Percentiles rank a stretch among this genome's conserved stretches.
Evolutionary conservation across 2,888 invertebrate genomes (phyloP).

Genomic region (Asteroscopus sphinx): DNA sequence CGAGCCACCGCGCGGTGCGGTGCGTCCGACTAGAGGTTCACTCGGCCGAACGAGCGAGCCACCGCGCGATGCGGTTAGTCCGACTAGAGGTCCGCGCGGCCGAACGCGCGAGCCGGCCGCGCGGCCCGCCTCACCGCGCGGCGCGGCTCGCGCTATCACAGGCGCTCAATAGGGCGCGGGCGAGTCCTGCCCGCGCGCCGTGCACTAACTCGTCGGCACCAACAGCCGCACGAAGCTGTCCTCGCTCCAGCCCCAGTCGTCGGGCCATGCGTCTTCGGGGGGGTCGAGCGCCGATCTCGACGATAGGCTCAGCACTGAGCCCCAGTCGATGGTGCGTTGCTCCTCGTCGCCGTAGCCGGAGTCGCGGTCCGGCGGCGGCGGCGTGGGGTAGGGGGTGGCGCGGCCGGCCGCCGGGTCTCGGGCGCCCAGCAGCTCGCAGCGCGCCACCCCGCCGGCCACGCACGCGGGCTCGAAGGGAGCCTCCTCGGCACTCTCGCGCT

Average conservation of each 20-base stretch:
- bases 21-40: too few species aligned
- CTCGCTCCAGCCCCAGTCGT: constrained; percentile 91
- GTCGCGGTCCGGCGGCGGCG: constrained; percentile 91
- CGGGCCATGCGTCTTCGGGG: constrained; percentile 93
- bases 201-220: constrained; percentile 92
- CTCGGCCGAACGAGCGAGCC: too few species aligned
- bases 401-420: constrained; percentile 89
- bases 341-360: constrained; percentile 95
- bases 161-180: constrained; percentile 86
- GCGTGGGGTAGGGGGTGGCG: constrained; percentile 92
- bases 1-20: constrained; percentile 69
- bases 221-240: constrained; percentile 93
- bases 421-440: constrained; percentile 90
- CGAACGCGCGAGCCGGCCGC: constrained; percentile 64
- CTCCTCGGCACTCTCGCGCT: constrained; percentile 91
- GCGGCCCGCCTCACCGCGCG: constrained; percentile 71
- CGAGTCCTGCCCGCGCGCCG: constrained; percentile 85
- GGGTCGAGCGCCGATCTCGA: constrained; percentile 96
- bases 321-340: constrained; percentile 96
- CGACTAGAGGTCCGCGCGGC: constrained; percentile 61
- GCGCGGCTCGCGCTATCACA: constrained; percentile 81
- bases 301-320: constrained; percentile 96
- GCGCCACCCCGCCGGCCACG: constrained; percentile 85
- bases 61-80: too few species aligned
- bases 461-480: constrained; percentile 87